Conservation (phyloP, 2,113 vertebrate species). For the Aix galericulata region DNA sequence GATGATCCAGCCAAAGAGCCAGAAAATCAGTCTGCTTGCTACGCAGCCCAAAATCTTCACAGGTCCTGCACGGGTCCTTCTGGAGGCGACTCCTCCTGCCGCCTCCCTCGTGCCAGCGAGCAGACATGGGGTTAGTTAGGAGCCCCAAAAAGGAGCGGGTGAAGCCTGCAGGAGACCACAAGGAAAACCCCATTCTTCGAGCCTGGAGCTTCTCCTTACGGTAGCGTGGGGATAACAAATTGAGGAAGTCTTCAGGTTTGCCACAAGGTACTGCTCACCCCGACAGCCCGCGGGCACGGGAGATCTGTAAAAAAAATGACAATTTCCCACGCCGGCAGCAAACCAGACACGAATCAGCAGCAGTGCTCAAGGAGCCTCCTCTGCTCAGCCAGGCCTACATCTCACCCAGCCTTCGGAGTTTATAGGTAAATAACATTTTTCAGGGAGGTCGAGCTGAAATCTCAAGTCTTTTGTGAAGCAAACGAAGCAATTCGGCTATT, state of each 20-base stretch:
- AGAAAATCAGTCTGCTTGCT: rapidly evolving
- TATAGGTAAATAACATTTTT: not conserved
- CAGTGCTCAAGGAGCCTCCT: not conserved
- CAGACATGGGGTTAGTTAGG: not conserved
- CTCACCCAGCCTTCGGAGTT: not conserved
- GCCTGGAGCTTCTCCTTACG: not conserved
- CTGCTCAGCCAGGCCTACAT: not conserved
- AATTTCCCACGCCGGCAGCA: not conserved
- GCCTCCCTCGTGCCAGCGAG: not conserved
- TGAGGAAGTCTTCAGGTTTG: not conserved
- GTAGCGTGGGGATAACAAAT: not conserved
- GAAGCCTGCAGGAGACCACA: not conserved
- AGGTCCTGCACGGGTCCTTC: not conserved
- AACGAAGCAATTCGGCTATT: not conserved
- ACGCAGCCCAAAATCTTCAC: not conserved
- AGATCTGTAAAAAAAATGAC: not conserved
- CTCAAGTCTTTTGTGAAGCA: not conserved
- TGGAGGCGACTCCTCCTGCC: not conserved
- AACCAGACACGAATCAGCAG: not conserved
- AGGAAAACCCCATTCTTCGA: not conserved
- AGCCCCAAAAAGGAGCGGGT: not conserved
- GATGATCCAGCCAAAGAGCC: not conserved
- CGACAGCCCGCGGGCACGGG: not conserved
- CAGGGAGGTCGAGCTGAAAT: not conserved
- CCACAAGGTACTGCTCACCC: not conserved